Percentiles rank a stretch among this genome's conserved stretches.
phyloP scores from a whole-genome alignment of 2,797 vertebrate species.

The Xyrichtys novacula region DNA sequence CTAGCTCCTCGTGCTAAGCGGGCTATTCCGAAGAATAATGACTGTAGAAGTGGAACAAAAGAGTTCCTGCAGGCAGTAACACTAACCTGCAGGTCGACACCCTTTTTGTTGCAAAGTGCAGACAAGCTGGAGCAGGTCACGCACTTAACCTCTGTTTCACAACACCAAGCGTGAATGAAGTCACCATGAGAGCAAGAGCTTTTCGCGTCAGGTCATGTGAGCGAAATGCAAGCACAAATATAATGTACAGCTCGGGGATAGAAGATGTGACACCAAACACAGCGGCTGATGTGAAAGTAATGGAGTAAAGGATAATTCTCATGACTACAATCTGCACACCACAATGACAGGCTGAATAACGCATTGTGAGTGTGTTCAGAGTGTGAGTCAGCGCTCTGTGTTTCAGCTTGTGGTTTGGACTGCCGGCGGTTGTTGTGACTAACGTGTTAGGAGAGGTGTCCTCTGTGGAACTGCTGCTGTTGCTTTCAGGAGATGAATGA shows the following conservation, averaged over 20 bases:
- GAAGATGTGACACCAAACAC: background rate
- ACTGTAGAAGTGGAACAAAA: constrained; percentile 36
- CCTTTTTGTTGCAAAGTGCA: constrained; percentile 28
- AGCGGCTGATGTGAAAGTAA: background rate
- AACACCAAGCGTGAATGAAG: constrained; percentile 13
- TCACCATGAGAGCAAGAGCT: background rate
- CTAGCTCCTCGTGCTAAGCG: background rate
- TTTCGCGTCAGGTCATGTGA: background rate
- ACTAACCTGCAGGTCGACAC: constrained; percentile 47
- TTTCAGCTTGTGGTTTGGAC: constrained; percentile 34
- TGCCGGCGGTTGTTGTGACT: constrained; percentile 31
- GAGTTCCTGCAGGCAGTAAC: constrained; percentile 38
- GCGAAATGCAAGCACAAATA: background rate
- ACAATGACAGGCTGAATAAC: constrained; percentile 17
- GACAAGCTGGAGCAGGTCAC: constrained; percentile 46
- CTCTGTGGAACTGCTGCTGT: background rate
- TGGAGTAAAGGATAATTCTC: constrained; percentile 5
- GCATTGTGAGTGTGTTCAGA: constrained; percentile 4
- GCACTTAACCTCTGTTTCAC: constrained; percentile 47
- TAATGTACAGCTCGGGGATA: background rate
- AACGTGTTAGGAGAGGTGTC: constrained; percentile 14
- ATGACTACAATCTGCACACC: constrained; percentile 3
- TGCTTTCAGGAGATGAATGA: background rate
- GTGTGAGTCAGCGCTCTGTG: constrained; percentile 27
- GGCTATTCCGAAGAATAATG: constrained; percentile 6